Evolutionary conservation across 2,888 invertebrate genomes (phyloP).

Genomic region (Camponotus fellah): DNA sequence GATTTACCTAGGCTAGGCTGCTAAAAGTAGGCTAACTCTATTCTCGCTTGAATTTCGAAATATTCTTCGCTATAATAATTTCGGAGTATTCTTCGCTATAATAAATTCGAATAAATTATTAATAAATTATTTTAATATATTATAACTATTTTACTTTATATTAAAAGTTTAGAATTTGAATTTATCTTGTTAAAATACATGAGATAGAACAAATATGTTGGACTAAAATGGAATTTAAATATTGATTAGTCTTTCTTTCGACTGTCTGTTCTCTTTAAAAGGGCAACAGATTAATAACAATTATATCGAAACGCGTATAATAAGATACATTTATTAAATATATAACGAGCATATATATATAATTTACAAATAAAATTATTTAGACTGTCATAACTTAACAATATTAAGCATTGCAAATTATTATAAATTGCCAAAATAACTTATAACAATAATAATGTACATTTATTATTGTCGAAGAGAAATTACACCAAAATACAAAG

Average conservation of each 20-base stretch:
- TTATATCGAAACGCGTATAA: neutral
- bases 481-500: neutral
- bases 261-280: neutral
- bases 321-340: neutral
- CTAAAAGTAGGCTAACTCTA: conserved; percentile 62
- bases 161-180: neutral
- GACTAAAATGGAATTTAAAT: conserved; percentile 4
- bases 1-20: conserved; percentile 53
- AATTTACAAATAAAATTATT: conserved; percentile 8
- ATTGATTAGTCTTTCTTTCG: neutral
- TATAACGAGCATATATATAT: neutral
- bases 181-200: neutral
- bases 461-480: neutral
- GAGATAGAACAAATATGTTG: neutral
- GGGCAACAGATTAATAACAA: neutral
- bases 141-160: too few species aligned
- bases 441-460: neutral
- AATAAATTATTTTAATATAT: too few species aligned
- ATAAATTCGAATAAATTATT: conserved; percentile 13
- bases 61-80: neutral
- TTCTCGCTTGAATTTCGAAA: neutral
- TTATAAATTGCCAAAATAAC: neutral
- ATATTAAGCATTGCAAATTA: neutral
- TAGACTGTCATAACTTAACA: neutral
- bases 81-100: neutral